Evolutionary conservation across 2,888 invertebrate genomes (phyloP).

Genomic region (Heliconius sara): DNA sequence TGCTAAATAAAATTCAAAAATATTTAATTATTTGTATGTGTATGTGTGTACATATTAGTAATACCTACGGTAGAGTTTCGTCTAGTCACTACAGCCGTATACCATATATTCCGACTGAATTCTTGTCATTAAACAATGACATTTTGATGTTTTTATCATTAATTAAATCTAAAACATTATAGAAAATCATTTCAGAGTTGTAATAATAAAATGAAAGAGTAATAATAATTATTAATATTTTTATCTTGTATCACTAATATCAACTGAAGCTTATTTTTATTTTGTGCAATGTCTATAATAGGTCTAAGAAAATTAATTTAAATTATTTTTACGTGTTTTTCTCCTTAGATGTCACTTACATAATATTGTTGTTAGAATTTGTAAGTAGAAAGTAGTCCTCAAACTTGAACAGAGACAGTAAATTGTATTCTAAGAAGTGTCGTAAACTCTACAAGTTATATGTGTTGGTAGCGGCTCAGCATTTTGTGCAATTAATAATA

Average conservation of each 20-base stretch:
- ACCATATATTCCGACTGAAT: neutral
- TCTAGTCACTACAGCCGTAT: neutral
- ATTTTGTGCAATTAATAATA: neutral
- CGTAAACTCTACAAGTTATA: conserved; percentile 2
- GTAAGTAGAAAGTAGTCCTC: conserved; percentile 8
- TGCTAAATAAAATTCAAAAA: conserved; percentile 56
- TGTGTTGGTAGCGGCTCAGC: neutral
- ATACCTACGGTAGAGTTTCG: neutral
- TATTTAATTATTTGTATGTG: conserved; percentile 3
- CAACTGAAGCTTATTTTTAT: too few species aligned
- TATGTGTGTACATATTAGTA: conserved; percentile 10
- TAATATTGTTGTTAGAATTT: neutral
- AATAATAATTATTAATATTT: neutral
- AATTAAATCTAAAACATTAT: neutral
- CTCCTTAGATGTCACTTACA: neutral
- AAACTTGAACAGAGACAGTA: conserved; percentile 9
- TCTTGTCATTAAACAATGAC: neutral
- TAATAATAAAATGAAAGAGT: neutral
- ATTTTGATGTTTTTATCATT: neutral
- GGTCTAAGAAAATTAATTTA: neutral
- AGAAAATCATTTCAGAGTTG: neutral
- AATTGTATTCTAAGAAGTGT: conserved; percentile 13
- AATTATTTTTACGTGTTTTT: neutral
- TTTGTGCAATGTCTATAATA: neutral
- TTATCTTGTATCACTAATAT: neutral